Evolutionary conservation across 1,140 invertebrate genomes (phyloP), one percentile per base, ranked within the genome.

Genomic region (Drosophila gunungcola): DNA sequence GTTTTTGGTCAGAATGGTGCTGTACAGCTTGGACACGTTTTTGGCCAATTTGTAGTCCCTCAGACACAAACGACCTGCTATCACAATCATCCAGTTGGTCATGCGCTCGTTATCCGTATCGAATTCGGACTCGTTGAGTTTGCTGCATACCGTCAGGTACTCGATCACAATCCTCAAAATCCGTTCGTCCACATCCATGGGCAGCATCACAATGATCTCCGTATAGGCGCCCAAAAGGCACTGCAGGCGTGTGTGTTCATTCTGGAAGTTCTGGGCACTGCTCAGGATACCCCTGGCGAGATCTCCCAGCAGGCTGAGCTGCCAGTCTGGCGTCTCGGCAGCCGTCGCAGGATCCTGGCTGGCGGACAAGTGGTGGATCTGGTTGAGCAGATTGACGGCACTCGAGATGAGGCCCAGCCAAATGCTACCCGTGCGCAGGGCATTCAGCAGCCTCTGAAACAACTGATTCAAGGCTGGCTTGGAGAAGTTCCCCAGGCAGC

Each of bases 81-180:
- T 82, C 16, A 92, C 75, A 56, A 92, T 88, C 90, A 92, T 92
- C 70, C 83, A 91, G 57, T 92, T 92, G 43, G 90, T 80, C 36
- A 91, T 73, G 11, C 88, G 75, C 36, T 91, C 90, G 48, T 92
- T 92, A 2, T 92, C 91, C 42, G 83, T 81, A 60, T 91, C 89
- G 25, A 89, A 91, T 25, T 80, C 73, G 1, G 72, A 62, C 16
- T 92, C 91, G n/a, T 39, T 64, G 4, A 91, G 45, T 43, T 81
- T 74, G 16, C 56, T 67, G 43, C 85, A 91, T 7, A 83, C 56
- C 21, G 72, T 45, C 58, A 92, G 53, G 64, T 90, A 92, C 41
- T 80, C 79, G 3, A 92, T 65, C 1, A 91, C 72, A n/a, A 91
- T 83, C 3, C 52, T 13, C 2, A 90, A 45, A 1, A 92, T 80